Evolutionary conservation across 2,113 vertebrate species (phyloP).

Genomic region (Dipodomys ordii): DNA sequence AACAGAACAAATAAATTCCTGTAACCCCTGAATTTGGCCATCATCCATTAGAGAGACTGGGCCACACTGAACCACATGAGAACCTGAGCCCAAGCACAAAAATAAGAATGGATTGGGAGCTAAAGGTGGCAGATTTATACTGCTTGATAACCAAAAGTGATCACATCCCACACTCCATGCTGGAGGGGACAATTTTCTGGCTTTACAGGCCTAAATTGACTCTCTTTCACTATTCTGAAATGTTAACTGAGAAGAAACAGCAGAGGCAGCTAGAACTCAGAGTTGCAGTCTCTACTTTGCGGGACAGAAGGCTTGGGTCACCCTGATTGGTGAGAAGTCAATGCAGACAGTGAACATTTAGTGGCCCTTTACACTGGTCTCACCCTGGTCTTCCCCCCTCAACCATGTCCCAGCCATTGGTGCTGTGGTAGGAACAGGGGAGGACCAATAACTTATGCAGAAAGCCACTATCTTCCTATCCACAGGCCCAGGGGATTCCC

Average conservation of each 20-base stretch:
- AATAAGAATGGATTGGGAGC: background rate
- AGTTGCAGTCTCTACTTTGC: background rate
- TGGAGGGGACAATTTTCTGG: constrained; percentile 25
- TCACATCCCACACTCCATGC: background rate
- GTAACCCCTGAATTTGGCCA: background rate
- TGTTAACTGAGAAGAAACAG: constrained; percentile 31
- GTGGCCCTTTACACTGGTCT: background rate
- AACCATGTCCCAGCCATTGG: background rate
- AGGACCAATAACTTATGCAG: background rate
- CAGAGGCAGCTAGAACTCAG: background rate
- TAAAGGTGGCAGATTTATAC: background rate
- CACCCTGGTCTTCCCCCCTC: background rate
- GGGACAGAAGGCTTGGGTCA: background rate
- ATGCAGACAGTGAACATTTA: background rate
- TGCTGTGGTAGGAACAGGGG: background rate
- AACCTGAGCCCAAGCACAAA: background rate
- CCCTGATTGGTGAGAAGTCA: background rate
- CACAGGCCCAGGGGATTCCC: background rate
- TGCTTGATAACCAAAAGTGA: background rate
- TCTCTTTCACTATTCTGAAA: constrained; percentile 43
- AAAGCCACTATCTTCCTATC: constrained; percentile 52
- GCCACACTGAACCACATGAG: constrained; percentile 7
- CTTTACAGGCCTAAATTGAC: background rate
- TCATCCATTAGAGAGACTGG: background rate
- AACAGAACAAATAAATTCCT: constrained; percentile 40